phyloP scores from a whole-genome alignment of 2,888 invertebrate species.

The Scrobipalpa costella region DNA sequence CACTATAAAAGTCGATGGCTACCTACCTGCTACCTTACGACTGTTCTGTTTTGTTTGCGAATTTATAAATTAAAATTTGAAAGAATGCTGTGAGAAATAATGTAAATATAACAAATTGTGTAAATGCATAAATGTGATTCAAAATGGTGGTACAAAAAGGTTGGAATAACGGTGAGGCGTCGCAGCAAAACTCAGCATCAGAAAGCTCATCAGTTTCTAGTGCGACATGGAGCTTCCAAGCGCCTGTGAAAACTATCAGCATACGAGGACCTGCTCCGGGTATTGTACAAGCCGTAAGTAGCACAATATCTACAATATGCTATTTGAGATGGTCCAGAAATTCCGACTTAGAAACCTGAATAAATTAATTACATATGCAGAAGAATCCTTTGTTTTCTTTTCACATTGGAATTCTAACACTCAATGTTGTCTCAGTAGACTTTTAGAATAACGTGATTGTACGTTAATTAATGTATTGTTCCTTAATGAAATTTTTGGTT shows the following conservation, averaged over 20 bases:
- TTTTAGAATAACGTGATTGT: no score
- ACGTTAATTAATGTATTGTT: no score
- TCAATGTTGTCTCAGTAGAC: background rate
- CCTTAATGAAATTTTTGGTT: no score
- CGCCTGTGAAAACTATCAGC: constrained; percentile 57
- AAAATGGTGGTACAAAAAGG: constrained; percentile 77
- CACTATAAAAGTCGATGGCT: constrained; percentile 6
- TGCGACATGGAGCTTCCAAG: constrained; percentile 67
- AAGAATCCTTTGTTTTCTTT: background rate
- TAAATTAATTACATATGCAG: background rate
- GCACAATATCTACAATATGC: background rate
- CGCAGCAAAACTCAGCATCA: constrained; percentile 54
- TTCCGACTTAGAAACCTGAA: background rate
- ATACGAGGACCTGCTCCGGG: constrained; percentile 50
- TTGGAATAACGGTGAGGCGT: constrained; percentile 62
- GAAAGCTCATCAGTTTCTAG: constrained; percentile 47
- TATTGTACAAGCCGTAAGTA: constrained; percentile 66
- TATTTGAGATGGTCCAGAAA: background rate
- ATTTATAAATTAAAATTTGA: constrained; percentile 5
- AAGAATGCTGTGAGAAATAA: constrained; percentile 1
- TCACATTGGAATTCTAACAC: background rate
- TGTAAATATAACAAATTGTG: constrained; percentile 4
- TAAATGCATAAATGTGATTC: constrained; percentile 32
- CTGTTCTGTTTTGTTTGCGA: background rate
- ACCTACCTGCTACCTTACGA: background rate